Percentiles rank a stretch among this genome's conserved stretches.
phyloP scores from a whole-genome alignment of 2,888 invertebrate species.

The Eilema depressum region DNA sequence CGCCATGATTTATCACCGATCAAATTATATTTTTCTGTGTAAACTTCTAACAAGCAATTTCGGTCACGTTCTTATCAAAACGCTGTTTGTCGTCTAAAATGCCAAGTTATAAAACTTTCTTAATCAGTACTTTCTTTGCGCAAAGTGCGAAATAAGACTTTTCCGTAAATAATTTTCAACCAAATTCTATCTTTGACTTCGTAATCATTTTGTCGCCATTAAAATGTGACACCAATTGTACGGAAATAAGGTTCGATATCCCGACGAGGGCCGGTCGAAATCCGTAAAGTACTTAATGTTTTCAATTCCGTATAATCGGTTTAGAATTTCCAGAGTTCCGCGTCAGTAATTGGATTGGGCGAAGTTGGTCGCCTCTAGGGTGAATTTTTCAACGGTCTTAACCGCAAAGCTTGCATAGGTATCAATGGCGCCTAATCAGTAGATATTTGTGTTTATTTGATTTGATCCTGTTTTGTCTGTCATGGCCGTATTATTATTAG shows the following conservation, averaged over 20 bases:
- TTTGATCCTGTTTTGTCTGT: not conserved
- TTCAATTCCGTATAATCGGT: constrained; percentile 87
- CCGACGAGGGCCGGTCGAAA: constrained; percentile 61
- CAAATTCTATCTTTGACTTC: constrained; percentile 82
- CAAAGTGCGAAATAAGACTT: constrained; percentile 75
- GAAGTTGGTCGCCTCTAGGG: constrained; percentile 73
- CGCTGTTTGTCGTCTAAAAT: constrained; percentile 72
- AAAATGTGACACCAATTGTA: constrained; percentile 62
- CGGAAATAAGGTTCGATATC: constrained; percentile 70
- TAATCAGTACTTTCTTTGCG: constrained; percentile 78
- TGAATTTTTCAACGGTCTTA: constrained; percentile 75
- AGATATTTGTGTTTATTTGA: constrained; percentile 41
- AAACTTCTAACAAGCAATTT: constrained; percentile 66
- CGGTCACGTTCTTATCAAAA: constrained; percentile 65
- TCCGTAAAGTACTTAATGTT: constrained; percentile 85
- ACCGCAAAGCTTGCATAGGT: constrained; percentile 64
- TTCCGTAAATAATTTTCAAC: constrained; percentile 81
- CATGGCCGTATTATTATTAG: no score
- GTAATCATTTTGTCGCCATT: constrained; percentile 63
- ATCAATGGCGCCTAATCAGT: constrained; percentile 61
- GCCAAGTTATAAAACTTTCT: constrained; percentile 81
- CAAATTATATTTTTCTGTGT: constrained; percentile 48
- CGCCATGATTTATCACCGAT: constrained; percentile 35
- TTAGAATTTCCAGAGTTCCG: constrained; percentile 86
- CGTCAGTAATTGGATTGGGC: constrained; percentile 83